These are phyloP conservation scores for Isaurus tuberculatus DNA, from an alignment of 92 coral and sea anemone species.

Conservation along the genomic window DNA sequence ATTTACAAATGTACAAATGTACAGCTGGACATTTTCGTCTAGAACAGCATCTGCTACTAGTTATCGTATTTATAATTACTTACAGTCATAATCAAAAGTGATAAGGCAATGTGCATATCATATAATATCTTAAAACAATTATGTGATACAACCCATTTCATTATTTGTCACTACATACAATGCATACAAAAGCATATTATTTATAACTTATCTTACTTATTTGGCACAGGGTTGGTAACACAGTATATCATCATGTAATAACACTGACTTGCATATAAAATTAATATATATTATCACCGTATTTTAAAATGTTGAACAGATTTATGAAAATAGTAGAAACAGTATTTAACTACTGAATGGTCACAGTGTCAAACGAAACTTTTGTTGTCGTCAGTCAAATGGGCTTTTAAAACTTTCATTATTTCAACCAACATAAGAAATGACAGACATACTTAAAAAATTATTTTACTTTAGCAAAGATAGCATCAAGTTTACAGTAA, in stretches of 20 bases:
- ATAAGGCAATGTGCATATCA: slow-evolving; percentile 22
- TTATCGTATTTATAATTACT: slow-evolving; percentile 45
- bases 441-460: background rate
- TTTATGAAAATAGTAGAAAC: background rate
- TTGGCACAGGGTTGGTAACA: background rate
- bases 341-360: slow-evolving; percentile 26
- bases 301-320: slow-evolving; percentile 20
- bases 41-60: background rate
- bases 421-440: background rate
- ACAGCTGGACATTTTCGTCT: slow-evolving; percentile 39
- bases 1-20: slow-evolving; percentile 80
- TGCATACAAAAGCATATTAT: slow-evolving; percentile 46
- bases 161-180: slow-evolving; percentile 43
- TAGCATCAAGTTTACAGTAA: background rate
- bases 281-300: slow-evolving; percentile 46
- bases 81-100: slow-evolving; percentile 38
- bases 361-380: background rate
- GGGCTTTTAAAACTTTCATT: background rate
- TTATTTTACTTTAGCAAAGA: background rate
- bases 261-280: slow-evolving; percentile 32
- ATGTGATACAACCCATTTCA: slow-evolving; percentile 23
- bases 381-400: background rate
- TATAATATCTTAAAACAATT: slow-evolving; percentile 25
- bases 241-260: slow-evolving; percentile 8
- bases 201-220: slow-evolving; percentile 41